Base-by-base conservation (phyloP, 1,140 invertebrate genomes). In the Teleogryllus occipitalis region DNA sequence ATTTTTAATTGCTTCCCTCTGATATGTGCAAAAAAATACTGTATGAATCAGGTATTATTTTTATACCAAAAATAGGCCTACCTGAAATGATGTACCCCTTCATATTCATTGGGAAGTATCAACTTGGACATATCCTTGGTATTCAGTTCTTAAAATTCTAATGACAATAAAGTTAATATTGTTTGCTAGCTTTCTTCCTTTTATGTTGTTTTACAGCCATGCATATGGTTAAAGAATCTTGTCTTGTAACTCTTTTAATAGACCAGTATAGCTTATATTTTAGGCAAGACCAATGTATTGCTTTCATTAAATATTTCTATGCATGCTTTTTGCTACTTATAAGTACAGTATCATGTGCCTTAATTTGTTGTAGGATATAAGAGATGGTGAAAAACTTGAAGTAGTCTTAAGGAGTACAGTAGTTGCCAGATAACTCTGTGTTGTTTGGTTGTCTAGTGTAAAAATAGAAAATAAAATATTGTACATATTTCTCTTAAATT, bases 321-420 rank as follows among this genome's bases (percentile, higher is more conserved):
- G 54, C 54, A 65, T 65, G 54, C 54, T 65, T 65, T 65, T 65
- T 65, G 54, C 54, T 65, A 65, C 54, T 65, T 65, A 65, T 65
- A 65, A 65, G 54, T 65, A 65, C 54, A 65, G 10, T 65, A 65
- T 65, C 10, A 65, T 65, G 54, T 65, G 54, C 54, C 54, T 65
- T 65, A 65, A 65, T 65, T 65, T 65, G 54, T 65, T 65, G 54
- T 65, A 65, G 54, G 54, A 65, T 7, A 18, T 65, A 65, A 65
- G 54, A 65, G 18, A 65, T 65, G 54, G 54, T 65, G 10, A 65
- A 65, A 65, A 18, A 65, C 27, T 39, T 39, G 27, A 39, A 1
- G 27, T 65, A 65, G 54, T 14, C 27, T 65, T 65, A 65, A 14
- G 10, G 10, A 65, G 54, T 14, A 65, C 54, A 14, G 54, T 65